A percentile compares a stretch with the other conserved stretches of the same genome.
These are phyloP conservation scores for Drosophila eugracilis DNA, from an alignment of 1,140 invertebrate species.

Conservation along the genomic window DNA sequence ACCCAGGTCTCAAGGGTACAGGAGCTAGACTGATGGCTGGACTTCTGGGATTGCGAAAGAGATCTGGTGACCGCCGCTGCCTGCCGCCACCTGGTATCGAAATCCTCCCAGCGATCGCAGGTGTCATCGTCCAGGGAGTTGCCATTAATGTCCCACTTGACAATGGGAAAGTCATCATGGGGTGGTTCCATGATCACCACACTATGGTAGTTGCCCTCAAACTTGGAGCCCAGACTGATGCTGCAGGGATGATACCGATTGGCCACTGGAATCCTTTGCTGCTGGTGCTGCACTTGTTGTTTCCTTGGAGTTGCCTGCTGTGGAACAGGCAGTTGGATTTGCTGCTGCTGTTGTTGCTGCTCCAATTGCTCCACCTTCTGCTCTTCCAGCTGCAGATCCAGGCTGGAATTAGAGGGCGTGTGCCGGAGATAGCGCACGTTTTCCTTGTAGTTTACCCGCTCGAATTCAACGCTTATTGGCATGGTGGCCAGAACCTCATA, in stretches of 20 bases:
- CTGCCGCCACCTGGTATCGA: slow-evolving; percentile 29
- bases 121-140: slow-evolving; percentile 76
- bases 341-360: slow-evolving; percentile 1
- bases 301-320: neutral
- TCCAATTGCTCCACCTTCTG: slow-evolving; percentile 16
- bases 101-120: slow-evolving; percentile 54
- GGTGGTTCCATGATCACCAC: slow-evolving; percentile 73
- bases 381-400: slow-evolving; percentile 53
- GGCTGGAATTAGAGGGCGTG: slow-evolving; percentile 77
- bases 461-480: slow-evolving; percentile 53
- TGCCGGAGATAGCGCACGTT: slow-evolving; percentile 77
- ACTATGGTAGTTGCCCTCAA: slow-evolving; percentile 71
- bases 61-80: slow-evolving; percentile 32
- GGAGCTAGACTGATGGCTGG: slow-evolving; percentile 79
- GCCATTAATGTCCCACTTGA: slow-evolving; percentile 83
- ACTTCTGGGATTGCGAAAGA: slow-evolving; percentile 57
- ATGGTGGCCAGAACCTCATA: slow-evolving; percentile 23
- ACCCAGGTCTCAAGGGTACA: slow-evolving; percentile 84
- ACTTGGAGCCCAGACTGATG: slow-evolving; percentile 70
- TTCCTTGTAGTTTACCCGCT: slow-evolving; percentile 71
- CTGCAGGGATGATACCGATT: slow-evolving; percentile 52
- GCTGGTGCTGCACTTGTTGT: slow-evolving; percentile 6
- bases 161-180: slow-evolving; percentile 65
- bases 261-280: slow-evolving; percentile 1
- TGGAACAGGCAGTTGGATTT: too few species aligned